Percentiles rank a stretch among this genome's conserved stretches.
Evolutionary conservation across 2,797 vertebrate genomes (phyloP).

Genomic region (Oreochromis grahami): DNA sequence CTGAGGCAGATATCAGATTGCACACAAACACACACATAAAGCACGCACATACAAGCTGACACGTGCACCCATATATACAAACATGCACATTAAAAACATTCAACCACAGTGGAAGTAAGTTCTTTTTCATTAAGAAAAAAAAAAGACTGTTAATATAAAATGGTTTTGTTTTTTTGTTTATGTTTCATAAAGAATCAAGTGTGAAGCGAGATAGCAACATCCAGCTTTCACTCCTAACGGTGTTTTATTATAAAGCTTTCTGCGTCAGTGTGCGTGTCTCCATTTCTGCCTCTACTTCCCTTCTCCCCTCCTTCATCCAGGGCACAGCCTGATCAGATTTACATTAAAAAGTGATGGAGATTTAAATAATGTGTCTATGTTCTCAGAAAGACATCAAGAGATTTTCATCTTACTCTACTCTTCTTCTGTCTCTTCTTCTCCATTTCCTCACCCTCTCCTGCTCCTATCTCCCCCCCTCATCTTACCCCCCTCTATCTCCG

Average conservation of each 20-base stretch:
- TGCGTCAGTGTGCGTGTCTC: background rate
- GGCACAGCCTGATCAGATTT: slow-evolving; percentile 88
- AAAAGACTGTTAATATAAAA: background rate
- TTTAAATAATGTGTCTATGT: slow-evolving; percentile 94
- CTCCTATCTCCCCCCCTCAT: slow-evolving; percentile 53
- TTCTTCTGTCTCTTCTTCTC: slow-evolving; percentile 56
- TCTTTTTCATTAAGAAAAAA: slow-evolving; percentile 17
- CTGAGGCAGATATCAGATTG: slow-evolving; percentile 68
- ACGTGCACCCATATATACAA: slow-evolving; percentile 30
- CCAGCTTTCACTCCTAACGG: slow-evolving; percentile 23
- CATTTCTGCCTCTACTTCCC: slow-evolving; percentile 16
- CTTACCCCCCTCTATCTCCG: slow-evolving; percentile 70
- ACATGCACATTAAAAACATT: background rate
- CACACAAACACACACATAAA: slow-evolving; percentile 59
- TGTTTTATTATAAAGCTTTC: slow-evolving; percentile 7
- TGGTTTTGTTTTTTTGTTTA: slow-evolving; percentile 4
- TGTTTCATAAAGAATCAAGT: background rate
- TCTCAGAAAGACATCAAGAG: slow-evolving; percentile 86
- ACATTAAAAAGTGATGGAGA: slow-evolving; percentile 90
- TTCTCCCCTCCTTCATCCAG: slow-evolving; percentile 70
- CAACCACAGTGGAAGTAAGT: background rate
- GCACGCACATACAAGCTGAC: slow-evolving; percentile 33
- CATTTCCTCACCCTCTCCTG: slow-evolving; percentile 59
- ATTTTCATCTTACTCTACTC: slow-evolving; percentile 89
- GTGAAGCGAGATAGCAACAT: background rate